phyloP scores from a whole-genome alignment of 2,888 invertebrate genomes.

The Agonum fuliginosum region DNA sequence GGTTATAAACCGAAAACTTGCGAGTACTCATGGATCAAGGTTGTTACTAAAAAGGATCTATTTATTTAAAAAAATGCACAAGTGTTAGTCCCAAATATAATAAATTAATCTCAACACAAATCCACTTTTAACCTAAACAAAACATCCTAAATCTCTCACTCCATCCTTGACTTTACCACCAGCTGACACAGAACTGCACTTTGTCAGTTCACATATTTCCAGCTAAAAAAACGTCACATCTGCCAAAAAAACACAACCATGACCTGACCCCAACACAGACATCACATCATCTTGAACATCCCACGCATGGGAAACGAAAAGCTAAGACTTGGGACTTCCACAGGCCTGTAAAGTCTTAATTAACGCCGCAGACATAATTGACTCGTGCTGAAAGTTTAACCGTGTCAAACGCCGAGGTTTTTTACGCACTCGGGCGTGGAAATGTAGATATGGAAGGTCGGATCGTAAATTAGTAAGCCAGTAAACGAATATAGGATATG shows the following conservation, averaged over 20 bases:
- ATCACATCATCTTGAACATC: background rate
- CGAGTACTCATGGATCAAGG: too few relatives aligned
- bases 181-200: background rate
- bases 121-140: too few relatives aligned
- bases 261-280: constrained; percentile 4
- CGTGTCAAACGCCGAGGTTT: constrained; percentile 43
- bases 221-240: constrained; percentile 28
- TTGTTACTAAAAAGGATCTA: too few relatives aligned
- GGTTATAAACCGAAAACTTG: too few relatives aligned
- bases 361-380: constrained; percentile 44
- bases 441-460: constrained; percentile 16
- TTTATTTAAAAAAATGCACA: too few relatives aligned
- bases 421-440: constrained; percentile 6
- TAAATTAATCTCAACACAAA: too few relatives aligned
- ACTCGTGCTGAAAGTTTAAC: constrained; percentile 54
- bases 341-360: constrained; percentile 53
- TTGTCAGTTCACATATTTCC: too few relatives aligned
- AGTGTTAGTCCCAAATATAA: too few relatives aligned
- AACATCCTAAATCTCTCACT: constrained; percentile 6
- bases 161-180: background rate
- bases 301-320: constrained; percentile 1
- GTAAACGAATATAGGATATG: background rate
- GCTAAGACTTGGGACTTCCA: too few relatives aligned
- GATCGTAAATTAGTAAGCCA: constrained; percentile 15
- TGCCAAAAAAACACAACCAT: constrained; percentile 4